Evolutionary conservation across 2,888 invertebrate genomes (phyloP).

Genomic region (Callyntrura sp.): DNA sequence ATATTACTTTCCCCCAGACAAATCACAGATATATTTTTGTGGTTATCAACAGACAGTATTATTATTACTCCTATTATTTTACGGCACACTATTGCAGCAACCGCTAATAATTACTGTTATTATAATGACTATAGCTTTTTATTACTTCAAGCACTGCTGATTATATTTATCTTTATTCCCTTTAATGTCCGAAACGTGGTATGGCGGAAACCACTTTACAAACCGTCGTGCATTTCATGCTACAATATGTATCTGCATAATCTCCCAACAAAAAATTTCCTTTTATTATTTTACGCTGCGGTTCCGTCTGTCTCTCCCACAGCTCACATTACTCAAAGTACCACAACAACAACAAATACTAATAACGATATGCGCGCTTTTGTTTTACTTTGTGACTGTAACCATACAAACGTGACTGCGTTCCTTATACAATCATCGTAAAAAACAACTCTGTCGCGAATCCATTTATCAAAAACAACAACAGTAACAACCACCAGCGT

Average conservation of each 20-base stretch:
- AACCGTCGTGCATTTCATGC: slow-evolving; percentile 4
- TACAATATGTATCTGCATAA: neutral
- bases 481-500: neutral
- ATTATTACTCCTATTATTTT: slow-evolving; percentile 15
- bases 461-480: slow-evolving; percentile 28
- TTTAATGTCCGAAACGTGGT: slow-evolving; percentile 10
- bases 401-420: slow-evolving; percentile 62
- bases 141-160: slow-evolving; percentile 18
- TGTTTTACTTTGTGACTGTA: neutral
- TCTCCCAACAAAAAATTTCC: neutral
- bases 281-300: neutral
- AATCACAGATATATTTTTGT: slow-evolving; percentile 40
- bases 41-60: slow-evolving; percentile 47
- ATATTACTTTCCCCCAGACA: slow-evolving; percentile 33
- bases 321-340: neutral
- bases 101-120: neutral
- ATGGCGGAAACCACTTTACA: slow-evolving; percentile 18
- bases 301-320: neutral
- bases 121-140: slow-evolving; percentile 14
- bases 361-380: neutral
- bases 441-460: slow-evolving; percentile 1
- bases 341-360: too few relatives aligned
- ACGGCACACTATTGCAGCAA: slow-evolving; percentile 36
- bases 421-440: slow-evolving; percentile 60
- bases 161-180: neutral